Conservation (phyloP, 2,888 invertebrate genomes). For the Antheraea yamamai region DNA sequence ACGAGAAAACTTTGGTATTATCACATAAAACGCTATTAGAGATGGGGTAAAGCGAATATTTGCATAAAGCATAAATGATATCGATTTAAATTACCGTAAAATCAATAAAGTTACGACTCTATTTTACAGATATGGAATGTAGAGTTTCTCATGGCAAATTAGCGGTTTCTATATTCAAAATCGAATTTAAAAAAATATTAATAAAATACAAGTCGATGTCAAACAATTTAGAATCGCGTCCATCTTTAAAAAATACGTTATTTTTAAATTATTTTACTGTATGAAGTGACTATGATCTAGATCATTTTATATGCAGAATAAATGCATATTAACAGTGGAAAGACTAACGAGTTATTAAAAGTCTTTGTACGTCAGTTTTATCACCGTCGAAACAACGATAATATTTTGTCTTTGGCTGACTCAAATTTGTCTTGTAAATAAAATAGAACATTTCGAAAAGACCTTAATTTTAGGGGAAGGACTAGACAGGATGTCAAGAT, state of each 20-base stretch:
- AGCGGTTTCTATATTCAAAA: neutral
- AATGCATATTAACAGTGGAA: no score
- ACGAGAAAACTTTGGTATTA: neutral
- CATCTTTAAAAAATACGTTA: neutral
- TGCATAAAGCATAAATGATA: neutral
- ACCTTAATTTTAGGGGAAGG: no score
- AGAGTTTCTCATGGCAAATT: neutral
- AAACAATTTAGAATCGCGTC: neutral
- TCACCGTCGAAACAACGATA: no score
- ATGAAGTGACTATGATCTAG: no score
- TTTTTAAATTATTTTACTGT: no score
- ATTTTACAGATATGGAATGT: neutral
- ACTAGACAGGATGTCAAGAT: no score
- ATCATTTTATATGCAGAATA: no score
- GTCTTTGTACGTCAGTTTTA: no score
- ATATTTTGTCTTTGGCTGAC: neutral
- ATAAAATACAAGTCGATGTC: neutral
- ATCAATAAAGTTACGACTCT: neutral
- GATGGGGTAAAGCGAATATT: neutral
- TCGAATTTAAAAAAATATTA: neutral
- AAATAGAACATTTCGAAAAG: neutral
- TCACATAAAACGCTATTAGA: neutral
- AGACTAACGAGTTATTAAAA: no score
- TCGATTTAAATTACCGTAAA: neutral
- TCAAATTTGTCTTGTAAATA: neutral